Base-by-base conservation (phyloP, 2,113 vertebrate genomes). In the Myanophis thanlyinensis region DNA sequence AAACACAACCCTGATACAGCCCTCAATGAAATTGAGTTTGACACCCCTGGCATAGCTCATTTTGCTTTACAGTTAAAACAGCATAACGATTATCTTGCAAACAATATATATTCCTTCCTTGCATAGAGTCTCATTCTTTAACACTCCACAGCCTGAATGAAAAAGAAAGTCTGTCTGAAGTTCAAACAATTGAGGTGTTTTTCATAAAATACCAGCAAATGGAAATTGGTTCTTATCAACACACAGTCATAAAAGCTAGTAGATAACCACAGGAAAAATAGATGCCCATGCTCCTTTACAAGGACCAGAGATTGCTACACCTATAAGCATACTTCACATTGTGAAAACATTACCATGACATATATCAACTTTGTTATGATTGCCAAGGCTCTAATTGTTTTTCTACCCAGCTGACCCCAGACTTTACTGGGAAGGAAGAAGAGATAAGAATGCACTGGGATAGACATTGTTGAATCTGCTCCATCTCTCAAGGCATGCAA, bases 401-500 rank as follows among this genome's bases (percentile, higher is more conserved):
- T 73, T 73, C 5, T 40, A 35, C 15, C 6, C 13, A 73, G 15
- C 15, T 73, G n/a, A 40, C 15, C 67, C n/a, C 6, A 2, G n/a
- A 20, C n/a, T 40, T 73, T 73, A 20, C n/a, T 18, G 92, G 93
- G 96, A 93, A 92, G n/a, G 73, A 92, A 94, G 89, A 86, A 30
- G 88, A 59, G 95, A 93, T 59, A 95, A 95, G 93, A 97, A 96
- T 91, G 48, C n/a, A 49, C 30, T 54, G 6, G 8, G 94, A 94
- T 89, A 94, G n/a, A 91, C 3, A 27, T 25, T 30, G 35, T 48
- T 44, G 40, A 96, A 94, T 73, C 95, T 96, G 93, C 84, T 91
- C 46, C 53, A 1, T 53, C 91, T 54, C 1, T 51, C 46, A 80
- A 80, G 15, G 6, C 15, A 20, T 40, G 35, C 40, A 20, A 80